These are phyloP conservation scores for Colletes collaris DNA, from an alignment of 2,888 invertebrate species.

Conservation along the genomic window DNA sequence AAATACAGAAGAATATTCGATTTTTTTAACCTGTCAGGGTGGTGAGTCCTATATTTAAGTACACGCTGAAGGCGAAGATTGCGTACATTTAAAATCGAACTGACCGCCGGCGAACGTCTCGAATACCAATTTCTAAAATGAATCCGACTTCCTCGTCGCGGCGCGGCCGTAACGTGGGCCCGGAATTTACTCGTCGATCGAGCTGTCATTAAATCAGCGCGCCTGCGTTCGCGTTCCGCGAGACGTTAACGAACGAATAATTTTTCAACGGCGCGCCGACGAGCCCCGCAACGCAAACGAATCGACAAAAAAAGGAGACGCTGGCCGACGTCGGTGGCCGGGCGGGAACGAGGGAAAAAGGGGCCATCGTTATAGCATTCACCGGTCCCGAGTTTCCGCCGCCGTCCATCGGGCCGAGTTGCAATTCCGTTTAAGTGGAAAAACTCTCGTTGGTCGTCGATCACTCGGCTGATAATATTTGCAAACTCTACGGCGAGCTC, in stretches of 20 bases:
- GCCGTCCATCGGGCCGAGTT: constrained; percentile 33
- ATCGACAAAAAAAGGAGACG: constrained; percentile 11
- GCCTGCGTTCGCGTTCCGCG: constrained; percentile 20
- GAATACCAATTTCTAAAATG: constrained; percentile 18
- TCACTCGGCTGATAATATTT: constrained; percentile 28
- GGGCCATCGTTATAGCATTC: constrained; percentile 7
- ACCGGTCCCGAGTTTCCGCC: constrained; percentile 27
- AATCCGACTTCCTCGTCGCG: constrained; percentile 4
- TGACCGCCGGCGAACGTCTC: neutral
- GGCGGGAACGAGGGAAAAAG: neutral
- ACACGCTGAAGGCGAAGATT: no score
- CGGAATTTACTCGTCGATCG: constrained; percentile 34
- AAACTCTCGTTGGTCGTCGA: constrained; percentile 35
- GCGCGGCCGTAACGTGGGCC: constrained; percentile 3
- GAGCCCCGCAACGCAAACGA: neutral
- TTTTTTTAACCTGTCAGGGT: no score
- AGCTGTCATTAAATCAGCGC: constrained; percentile 29
- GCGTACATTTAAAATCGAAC: neutral
- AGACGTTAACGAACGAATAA: constrained; percentile 38
- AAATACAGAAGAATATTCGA: no score
- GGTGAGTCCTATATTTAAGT: no score
- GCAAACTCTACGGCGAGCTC: constrained; percentile 4
- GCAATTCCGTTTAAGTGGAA: constrained; percentile 41
- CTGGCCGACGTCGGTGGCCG: neutral
- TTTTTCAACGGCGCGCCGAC: constrained; percentile 27